Conservation (phyloP, 2,797 vertebrate species). For the Lates japonicus region DNA sequence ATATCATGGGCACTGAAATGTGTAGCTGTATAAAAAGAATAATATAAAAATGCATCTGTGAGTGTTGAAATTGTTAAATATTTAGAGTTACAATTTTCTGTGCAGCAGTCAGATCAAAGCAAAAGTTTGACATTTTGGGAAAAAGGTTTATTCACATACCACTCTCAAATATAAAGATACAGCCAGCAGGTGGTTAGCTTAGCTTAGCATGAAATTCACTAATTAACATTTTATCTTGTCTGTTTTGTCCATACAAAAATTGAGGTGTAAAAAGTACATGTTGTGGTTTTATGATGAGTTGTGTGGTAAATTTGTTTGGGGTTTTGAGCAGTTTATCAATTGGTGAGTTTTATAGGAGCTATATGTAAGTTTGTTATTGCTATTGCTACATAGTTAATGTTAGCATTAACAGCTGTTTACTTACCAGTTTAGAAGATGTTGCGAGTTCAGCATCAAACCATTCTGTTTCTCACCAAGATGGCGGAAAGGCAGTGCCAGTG, state of each 20-base stretch:
- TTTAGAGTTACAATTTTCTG: neutral
- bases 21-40: neutral
- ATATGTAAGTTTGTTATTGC: no score
- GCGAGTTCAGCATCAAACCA: no score
- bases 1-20: neutral
- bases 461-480: no score
- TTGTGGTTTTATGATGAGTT: neutral
- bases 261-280: neutral
- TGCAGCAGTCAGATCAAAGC: neutral
- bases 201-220: neutral
- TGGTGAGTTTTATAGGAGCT: neutral
- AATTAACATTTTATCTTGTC: neutral
- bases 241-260: neutral
- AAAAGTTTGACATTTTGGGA: no score
- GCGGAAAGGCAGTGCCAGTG: no score
- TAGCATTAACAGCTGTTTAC: no score
- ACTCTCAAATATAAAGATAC: neutral
- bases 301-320: no score
- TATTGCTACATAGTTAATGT: no score
- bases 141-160: neutral
- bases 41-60: neutral
- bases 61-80: neutral
- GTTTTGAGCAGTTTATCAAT: neutral
- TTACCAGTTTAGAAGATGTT: no score
- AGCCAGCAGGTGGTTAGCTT: neutral